Evolutionary conservation across 2,888 invertebrate genomes (phyloP).

Genomic region (Chymomyza fuscimana): DNA sequence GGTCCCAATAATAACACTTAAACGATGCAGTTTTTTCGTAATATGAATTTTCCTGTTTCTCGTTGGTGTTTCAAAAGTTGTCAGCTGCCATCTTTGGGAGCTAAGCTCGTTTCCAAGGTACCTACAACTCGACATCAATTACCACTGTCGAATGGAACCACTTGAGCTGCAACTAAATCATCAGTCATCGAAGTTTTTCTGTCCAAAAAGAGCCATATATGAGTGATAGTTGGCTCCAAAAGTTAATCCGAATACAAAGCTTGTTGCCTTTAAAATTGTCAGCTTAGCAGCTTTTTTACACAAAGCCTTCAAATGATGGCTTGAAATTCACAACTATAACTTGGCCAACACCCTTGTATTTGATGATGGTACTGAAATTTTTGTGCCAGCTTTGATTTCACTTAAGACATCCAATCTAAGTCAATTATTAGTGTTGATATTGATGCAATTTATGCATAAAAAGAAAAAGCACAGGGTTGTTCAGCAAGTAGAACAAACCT

Average conservation of each 20-base stretch:
- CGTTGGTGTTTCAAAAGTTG: background rate
- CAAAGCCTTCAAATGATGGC: background rate
- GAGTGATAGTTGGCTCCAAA: background rate
- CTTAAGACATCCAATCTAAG: slow-evolving; percentile 46
- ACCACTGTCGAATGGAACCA: slow-evolving; percentile 46
- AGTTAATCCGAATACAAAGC: slow-evolving; percentile 41
- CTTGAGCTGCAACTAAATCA: slow-evolving; percentile 71
- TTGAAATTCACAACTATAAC: background rate
- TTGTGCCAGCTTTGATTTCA: slow-evolving; percentile 18
- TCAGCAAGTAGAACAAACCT: background rate
- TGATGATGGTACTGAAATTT: slow-evolving; percentile 53
- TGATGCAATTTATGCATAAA: slow-evolving; percentile 42
- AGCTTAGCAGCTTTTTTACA: no score
- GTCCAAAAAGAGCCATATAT: background rate
- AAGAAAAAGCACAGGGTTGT: background rate
- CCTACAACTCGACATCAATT: slow-evolving; percentile 57
- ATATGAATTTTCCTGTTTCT: slow-evolving; percentile 69
- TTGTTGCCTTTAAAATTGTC: background rate
- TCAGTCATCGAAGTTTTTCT: slow-evolving; percentile 50
- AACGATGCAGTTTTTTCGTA: slow-evolving; percentile 72
- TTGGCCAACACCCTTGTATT: background rate
- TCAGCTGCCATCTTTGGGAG: background rate
- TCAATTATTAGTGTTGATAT: slow-evolving; percentile 52
- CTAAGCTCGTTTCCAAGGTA: slow-evolving; percentile 32
- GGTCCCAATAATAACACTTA: slow-evolving; percentile 72